Percentiles rank a stretch among this genome's conserved stretches.
Evolutionary conservation across 2,113 vertebrate genomes (phyloP).

Genomic region (Chaetodon trifascialis): DNA sequence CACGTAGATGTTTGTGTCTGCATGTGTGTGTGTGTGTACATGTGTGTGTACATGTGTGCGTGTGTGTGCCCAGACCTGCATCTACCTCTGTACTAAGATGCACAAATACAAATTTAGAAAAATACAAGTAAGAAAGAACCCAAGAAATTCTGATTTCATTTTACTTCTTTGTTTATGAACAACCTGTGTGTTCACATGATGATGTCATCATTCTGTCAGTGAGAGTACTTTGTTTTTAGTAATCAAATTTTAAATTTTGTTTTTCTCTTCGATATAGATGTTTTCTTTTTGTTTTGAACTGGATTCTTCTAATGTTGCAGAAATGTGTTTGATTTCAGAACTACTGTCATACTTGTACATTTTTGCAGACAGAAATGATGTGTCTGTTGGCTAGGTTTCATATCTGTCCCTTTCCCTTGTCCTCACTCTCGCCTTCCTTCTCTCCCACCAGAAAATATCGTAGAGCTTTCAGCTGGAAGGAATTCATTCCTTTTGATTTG

Average conservation of each 20-base stretch:
- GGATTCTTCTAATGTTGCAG: not conserved
- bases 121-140: conserved; percentile 1
- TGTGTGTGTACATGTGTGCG: conserved; percentile 19
- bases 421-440: conserved; percentile 32
- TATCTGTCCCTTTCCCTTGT: not conserved
- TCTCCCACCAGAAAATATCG: not conserved
- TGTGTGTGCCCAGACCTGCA: conserved; percentile 55
- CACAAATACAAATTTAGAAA: conserved; percentile 46
- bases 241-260: not conserved
- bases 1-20: conserved; percentile 16
- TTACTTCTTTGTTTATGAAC: conserved; percentile 2
- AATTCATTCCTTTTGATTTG: conserved; percentile 12
- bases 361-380: not conserved
- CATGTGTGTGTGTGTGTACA: conserved; percentile 21
- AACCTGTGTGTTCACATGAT: not conserved
- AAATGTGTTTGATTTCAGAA: conserved; percentile 15
- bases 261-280: not conserved
- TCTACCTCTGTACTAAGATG: conserved; percentile 72
- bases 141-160: conserved; percentile 18
- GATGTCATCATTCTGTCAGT: conserved; percentile 19
- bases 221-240: not conserved
- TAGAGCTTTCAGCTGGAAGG: not conserved
- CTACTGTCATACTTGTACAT: not conserved
- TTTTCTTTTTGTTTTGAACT: conserved; percentile 15
- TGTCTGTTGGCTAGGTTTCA: conserved; percentile 27